A percentile compares a stretch with the other conserved stretches of the same genome.
Conservation (phyloP, 1,140 invertebrate species). For the Metopolophium dirhodum region DNA sequence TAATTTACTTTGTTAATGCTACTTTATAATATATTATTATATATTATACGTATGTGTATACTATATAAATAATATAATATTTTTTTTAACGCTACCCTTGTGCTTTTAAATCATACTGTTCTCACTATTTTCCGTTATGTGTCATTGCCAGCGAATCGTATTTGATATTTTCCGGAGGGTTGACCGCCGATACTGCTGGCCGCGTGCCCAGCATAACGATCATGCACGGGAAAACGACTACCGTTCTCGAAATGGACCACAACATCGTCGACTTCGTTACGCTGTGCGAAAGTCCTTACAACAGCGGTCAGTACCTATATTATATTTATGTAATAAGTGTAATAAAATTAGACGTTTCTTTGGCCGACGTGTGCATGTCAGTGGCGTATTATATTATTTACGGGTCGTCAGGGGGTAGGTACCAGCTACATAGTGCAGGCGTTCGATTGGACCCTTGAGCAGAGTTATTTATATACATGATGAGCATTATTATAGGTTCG, state of each 20-base stretch:
- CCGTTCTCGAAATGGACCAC: slow-evolving; percentile 98
- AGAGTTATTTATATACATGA: not conserved
- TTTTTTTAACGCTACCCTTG: not conserved
- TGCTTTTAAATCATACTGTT: slow-evolving; percentile 52
- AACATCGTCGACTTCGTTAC: slow-evolving; percentile 97
- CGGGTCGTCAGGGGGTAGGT: not conserved
- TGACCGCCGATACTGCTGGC: slow-evolving; percentile 87
- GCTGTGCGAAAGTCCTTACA: slow-evolving; percentile 91
- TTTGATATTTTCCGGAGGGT: slow-evolving; percentile 94
- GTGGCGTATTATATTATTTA: not conserved
- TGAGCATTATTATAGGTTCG: not conserved
- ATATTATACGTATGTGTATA: not conserved
- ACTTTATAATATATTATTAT: not conserved
- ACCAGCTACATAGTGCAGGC: too few relatives aligned
- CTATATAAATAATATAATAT: not conserved
- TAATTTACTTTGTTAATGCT: not conserved
- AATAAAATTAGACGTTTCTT: slow-evolving; percentile 5
- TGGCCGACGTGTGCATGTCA: not conserved
- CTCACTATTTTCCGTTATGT: slow-evolving; percentile 38
- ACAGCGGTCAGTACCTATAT: slow-evolving; percentile 74
- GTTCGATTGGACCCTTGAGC: not conserved
- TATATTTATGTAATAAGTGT: slow-evolving; percentile 55
- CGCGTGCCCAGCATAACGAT: slow-evolving; percentile 94
- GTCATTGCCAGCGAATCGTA: slow-evolving; percentile 72
- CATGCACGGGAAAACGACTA: slow-evolving; percentile 92